Conservation (phyloP, 2,888 invertebrate genomes). For the Fragum fragum region DNA sequence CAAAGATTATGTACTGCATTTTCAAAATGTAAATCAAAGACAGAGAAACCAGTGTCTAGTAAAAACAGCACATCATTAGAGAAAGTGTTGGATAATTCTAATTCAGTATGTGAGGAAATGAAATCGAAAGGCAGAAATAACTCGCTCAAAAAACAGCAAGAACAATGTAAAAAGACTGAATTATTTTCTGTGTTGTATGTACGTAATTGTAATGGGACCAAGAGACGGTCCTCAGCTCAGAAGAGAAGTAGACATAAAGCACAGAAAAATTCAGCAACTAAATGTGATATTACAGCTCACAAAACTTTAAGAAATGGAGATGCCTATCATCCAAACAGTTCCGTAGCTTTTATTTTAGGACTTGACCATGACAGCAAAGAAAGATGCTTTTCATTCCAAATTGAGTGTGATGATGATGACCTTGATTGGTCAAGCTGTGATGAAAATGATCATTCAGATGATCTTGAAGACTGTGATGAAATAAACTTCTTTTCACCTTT, state of each 20-base stretch:
- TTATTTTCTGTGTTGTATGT: conserved; percentile 50
- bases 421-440: conserved; percentile 56
- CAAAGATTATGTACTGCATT: conserved; percentile 8
- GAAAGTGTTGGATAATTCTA: neutral
- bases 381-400: conserved; percentile 49
- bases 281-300: neutral
- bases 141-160: neutral
- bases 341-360: conserved; percentile 69
- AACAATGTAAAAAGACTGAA: conserved; percentile 2
- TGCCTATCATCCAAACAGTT: conserved; percentile 34
- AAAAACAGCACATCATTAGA: neutral
- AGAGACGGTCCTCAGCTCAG: conserved; percentile 64
- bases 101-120: neutral
- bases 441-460: conserved; percentile 48
- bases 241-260: conserved; percentile 67
- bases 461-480: conserved; percentile 44
- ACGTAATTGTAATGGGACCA: conserved; percentile 49
- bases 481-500: conserved; percentile 33
- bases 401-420: conserved; percentile 56
- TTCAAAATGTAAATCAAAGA: neutral
- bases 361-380: conserved; percentile 39
- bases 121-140: conserved; percentile 3
- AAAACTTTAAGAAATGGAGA: neutral
- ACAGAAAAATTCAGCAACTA: conserved; percentile 24
- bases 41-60: conserved; percentile 6